These are phyloP conservation scores for Limnephilus auricula DNA, from an alignment of 2,888 invertebrate species.

Conservation along the genomic window DNA sequence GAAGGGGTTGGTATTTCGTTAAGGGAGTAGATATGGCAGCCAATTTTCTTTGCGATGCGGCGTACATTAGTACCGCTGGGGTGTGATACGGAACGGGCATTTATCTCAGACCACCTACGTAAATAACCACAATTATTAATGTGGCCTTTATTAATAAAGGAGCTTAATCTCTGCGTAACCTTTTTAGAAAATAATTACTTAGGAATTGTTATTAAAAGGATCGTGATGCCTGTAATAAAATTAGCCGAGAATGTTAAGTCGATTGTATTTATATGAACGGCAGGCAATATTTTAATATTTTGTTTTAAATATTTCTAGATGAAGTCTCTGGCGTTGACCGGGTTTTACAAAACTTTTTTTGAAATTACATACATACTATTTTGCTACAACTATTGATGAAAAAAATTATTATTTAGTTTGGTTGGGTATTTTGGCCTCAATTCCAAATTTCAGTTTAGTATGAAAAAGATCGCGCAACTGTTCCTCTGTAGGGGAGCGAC, in stretches of 20 bases:
- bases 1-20: conserved; percentile 7
- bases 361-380: no score
- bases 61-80: background rate
- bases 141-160: background rate
- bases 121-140: background rate
- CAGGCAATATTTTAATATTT: background rate
- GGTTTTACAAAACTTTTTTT: no score
- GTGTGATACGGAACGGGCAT: background rate
- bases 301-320: no score
- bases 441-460: no score
- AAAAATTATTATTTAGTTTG: no score
- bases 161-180: background rate
- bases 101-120: background rate
- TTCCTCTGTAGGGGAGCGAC: no score
- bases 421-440: no score
- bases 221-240: background rate
- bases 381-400: no score
- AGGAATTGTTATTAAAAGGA: background rate
- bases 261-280: background rate
- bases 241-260: background rate
- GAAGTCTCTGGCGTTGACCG: no score
- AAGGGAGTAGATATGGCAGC: conserved; percentile 2
- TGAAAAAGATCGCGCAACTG: no score
- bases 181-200: background rate
- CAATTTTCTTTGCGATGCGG: conserved; percentile 29